Evolutionary conservation across 37 sponge, comb jelly and placozoan genomes (phyloP).

Genomic region (Amphimedon queenslandica): DNA sequence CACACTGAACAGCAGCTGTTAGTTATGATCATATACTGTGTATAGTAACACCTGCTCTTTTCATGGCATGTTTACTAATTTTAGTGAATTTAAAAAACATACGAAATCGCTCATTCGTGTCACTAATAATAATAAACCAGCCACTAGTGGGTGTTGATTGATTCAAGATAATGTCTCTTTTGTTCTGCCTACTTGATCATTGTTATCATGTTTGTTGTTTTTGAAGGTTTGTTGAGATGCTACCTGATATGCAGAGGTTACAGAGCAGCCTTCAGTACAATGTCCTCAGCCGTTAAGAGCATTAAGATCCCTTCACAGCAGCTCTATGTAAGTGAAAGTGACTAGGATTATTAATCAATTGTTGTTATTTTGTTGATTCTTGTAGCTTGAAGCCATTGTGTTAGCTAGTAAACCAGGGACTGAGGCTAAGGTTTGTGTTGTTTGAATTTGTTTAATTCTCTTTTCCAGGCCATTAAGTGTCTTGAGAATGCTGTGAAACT

Average conservation of each 20-base stretch:
- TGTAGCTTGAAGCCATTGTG: constrained; percentile 30
- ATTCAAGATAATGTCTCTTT: too few relatives aligned
- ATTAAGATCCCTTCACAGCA: constrained; percentile 15
- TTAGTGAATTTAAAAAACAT: too few relatives aligned
- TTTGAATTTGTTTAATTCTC: background rate
- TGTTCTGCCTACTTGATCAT: too few relatives aligned
- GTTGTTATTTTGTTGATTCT: background rate
- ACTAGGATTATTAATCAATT: too few relatives aligned
- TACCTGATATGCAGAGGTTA: constrained; percentile 18
- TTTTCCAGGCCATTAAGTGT: background rate
- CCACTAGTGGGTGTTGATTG: too few relatives aligned
- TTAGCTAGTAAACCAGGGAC: constrained; percentile 14
- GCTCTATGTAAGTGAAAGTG: constrained; percentile 44
- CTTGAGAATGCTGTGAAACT: constrained; percentile 21
- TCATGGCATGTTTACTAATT: too few relatives aligned
- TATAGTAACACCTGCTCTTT: too few relatives aligned
- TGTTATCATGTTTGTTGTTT: too few relatives aligned
- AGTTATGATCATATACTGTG: too few relatives aligned
- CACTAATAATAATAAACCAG: too few relatives aligned
- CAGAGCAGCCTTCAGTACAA: constrained; percentile 12
- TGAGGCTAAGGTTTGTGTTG: constrained; percentile 9
- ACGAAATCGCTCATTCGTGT: too few relatives aligned
- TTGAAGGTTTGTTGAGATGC: constrained; percentile 16
- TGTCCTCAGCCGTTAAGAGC: constrained; percentile 7
- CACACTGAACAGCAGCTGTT: too few relatives aligned